These are phyloP conservation scores for Chesias legatella DNA, from an alignment of 2,888 invertebrate genomes.

Conservation along the genomic window DNA sequence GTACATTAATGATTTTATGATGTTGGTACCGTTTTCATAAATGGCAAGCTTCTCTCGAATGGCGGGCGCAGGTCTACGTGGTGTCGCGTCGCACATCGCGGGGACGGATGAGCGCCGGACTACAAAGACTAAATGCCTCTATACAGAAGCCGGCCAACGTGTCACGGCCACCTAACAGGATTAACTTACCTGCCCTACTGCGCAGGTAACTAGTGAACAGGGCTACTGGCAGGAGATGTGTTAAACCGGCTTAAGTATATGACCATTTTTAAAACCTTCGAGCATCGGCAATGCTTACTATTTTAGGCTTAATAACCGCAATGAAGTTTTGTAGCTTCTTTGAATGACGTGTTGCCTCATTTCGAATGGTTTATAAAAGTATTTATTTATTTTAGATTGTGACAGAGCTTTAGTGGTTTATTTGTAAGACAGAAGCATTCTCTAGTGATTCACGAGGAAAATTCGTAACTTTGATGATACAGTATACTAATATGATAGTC, in stretches of 20 bases:
- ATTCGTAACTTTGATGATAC: too few relatives aligned
- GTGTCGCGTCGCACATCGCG: conserved; percentile 68
- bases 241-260: conserved; percentile 60
- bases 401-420: background rate
- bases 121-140: conserved; percentile 56
- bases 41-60: conserved; percentile 76
- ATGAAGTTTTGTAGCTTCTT: conserved; percentile 25
- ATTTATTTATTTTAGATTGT: background rate
- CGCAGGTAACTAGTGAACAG: conserved; percentile 60
- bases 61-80: conserved; percentile 68
- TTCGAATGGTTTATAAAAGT: conserved; percentile 5
- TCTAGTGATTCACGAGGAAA: too few relatives aligned
- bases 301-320: conserved; percentile 28
- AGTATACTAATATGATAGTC: too few relatives aligned
- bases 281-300: conserved; percentile 27
- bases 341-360: conserved; percentile 20
- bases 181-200: conserved; percentile 73
- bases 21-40: conserved; percentile 74
- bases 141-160: conserved; percentile 72
- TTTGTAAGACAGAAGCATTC: too few relatives aligned
- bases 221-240: conserved; percentile 56
- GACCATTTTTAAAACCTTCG: conserved; percentile 41
- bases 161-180: conserved; percentile 80
- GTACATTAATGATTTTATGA: conserved; percentile 43
- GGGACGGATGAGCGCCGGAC: conserved; percentile 58